A percentile compares a stretch with the other conserved stretches of the same genome.
phyloP scores from a whole-genome alignment of 2,888 invertebrate species.

The Stramonita haemastoma region DNA sequence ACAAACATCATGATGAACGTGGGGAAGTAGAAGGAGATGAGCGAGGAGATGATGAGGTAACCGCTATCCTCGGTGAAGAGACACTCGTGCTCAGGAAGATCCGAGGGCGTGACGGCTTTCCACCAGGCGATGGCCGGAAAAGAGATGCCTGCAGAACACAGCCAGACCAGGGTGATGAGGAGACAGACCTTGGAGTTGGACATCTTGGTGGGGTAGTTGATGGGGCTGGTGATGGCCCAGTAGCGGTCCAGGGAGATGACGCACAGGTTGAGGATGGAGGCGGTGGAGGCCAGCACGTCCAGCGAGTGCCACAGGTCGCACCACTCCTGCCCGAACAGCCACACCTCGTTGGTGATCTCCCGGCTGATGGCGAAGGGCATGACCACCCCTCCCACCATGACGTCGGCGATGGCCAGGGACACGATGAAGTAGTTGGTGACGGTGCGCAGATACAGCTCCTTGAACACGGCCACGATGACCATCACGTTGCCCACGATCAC shows the following conservation, averaged over 20 bases:
- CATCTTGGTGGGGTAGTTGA: slow-evolving; percentile 97
- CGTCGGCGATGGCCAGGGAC: slow-evolving; percentile 96
- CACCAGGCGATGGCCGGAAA: slow-evolving; percentile 93
- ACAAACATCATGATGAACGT: slow-evolving; percentile 98
- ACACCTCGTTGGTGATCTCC: slow-evolving; percentile 78
- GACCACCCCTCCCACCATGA: slow-evolving; percentile 95
- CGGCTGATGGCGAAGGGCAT: slow-evolving; percentile 88
- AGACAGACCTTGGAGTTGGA: slow-evolving; percentile 90
- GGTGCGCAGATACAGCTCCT: slow-evolving; percentile 95
- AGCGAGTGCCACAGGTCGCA: slow-evolving; percentile 98
- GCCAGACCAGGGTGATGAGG: slow-evolving; percentile 95
- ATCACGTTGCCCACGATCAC: slow-evolving; percentile 97
- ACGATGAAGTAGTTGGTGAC: slow-evolving; percentile 99
- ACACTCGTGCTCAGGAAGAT: slow-evolving; percentile 80
- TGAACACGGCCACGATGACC: slow-evolving; percentile 94
- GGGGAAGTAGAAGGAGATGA: slow-evolving; percentile 98
- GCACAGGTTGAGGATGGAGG: slow-evolving; percentile 97
- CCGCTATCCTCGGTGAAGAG: slow-evolving; percentile 97
- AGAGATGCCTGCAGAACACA: slow-evolving; percentile 96
- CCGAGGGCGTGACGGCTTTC: slow-evolving; percentile 79
- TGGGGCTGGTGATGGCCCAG: slow-evolving; percentile 99
- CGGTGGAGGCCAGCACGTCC: slow-evolving; percentile 97
- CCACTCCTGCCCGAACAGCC: slow-evolving; percentile 97
- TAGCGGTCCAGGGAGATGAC: slow-evolving; percentile 97
- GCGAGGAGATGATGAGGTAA: slow-evolving; percentile 97